Conservation (phyloP, 2,888 invertebrate species). For the Orthonychiurus folsomi region DNA sequence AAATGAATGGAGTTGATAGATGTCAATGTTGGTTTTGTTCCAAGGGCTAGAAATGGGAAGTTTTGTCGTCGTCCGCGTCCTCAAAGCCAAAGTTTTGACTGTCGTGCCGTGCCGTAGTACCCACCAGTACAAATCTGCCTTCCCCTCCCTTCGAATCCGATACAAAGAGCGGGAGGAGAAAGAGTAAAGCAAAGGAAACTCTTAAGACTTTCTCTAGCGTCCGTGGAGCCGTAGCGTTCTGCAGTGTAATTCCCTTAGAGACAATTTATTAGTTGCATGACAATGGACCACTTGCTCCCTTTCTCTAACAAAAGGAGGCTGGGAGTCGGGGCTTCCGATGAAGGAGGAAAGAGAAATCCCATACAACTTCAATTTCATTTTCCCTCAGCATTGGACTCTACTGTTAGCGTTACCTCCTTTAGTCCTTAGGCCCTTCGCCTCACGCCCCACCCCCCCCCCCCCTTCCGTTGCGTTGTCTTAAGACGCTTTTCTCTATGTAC, state of each 20-base stretch:
- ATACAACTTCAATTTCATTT: constrained; percentile 1
- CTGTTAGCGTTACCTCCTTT: too few species aligned
- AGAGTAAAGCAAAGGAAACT: too few species aligned
- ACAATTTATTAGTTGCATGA: constrained; percentile 35
- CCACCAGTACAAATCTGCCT: too few species aligned
- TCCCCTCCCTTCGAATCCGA: too few species aligned
- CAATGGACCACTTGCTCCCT: constrained; percentile 11
- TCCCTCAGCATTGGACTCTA: too few species aligned
- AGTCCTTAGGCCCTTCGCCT: too few species aligned
- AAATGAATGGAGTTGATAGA: neutral
- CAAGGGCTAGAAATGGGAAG: neutral
- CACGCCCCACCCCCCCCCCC: too few species aligned
- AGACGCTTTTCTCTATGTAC: neutral
- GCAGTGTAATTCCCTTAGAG: constrained; percentile 29
- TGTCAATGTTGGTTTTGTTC: neutral
- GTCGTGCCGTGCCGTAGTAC: too few species aligned
- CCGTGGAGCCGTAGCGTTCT: constrained; percentile 4
- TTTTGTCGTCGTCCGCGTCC: neutral
- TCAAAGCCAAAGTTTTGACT: neutral
- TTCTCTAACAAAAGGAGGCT: neutral
- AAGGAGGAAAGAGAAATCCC: neutral
- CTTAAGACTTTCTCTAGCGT: too few species aligned
- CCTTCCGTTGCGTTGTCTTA: neutral
- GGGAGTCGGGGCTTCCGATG: too few species aligned
- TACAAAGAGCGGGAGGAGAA: too few species aligned